Evolutionary conservation across 2,797 vertebrate species (phyloP), one percentile per base, ranked within the genome.

Genomic region (Notolabrus celidotus): DNA sequence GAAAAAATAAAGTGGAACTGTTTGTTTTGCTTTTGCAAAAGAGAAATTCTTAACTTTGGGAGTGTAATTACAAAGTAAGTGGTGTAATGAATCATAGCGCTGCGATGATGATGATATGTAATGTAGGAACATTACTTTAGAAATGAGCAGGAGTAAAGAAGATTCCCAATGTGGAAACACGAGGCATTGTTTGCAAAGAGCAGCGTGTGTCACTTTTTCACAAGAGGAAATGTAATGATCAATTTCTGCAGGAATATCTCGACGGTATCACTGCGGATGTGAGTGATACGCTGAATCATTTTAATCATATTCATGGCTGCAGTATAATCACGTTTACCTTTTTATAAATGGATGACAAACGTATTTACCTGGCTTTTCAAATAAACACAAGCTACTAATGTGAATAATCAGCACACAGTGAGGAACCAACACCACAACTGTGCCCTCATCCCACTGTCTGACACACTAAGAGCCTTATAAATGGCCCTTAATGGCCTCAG

Each of bases 61-160:
- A 19, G 34, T 23, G 62, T 50, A 74, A 87, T 82, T 85, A 80
- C 69, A 85, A 77, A 80, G n/a, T 61, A 68, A 83, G 60, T 16
- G 39, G 57, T 22, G 47, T 56, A 72, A 86, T 75, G 71, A 83
- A 85, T 73, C 60, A 58, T 29, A 39, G 47, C 11, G 3, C 25
- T 0, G 16, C 6, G 64, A 50, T 75, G 63, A 52, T 58, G 60
- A 54, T 60, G 67, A 22, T 80, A 42, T 47, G 45, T 23, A 68
- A 58, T 58, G 58, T 34, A 33, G 39, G 54, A 72, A 75, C 52
- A 67, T 71, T 36, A 69, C 43, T 33, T 51, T 12, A 62, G 56
- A 63, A 64, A 79, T 64, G 25, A 75, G 62, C 34, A 2, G 11
- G 22, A 29, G 20, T 51, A 56, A 74, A 69, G 53, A 68, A 59